Evolutionary conservation across 2,797 vertebrate genomes (phyloP).

Genomic region (Artibeus lituratus): DNA sequence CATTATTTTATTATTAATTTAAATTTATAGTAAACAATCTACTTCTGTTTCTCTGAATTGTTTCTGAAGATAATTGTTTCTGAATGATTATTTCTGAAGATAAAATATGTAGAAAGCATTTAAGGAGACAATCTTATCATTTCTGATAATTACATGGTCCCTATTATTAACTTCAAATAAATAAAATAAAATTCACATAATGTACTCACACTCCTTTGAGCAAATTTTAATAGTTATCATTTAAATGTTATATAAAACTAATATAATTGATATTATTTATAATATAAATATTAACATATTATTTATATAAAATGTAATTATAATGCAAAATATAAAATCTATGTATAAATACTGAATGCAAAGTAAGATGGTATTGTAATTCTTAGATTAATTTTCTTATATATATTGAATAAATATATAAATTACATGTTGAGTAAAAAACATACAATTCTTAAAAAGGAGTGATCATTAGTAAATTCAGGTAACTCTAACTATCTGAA

Average conservation of each 20-base stretch:
- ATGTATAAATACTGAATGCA: not conserved
- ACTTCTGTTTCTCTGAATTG: not conserved
- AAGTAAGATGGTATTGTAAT: not conserved
- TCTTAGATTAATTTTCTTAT: not conserved
- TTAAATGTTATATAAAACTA: not conserved
- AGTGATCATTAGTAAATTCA: not conserved
- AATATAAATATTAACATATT: not conserved
- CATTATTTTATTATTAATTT: slow-evolving; percentile 7
- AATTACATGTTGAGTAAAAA: not conserved
- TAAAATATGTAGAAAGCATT: not conserved
- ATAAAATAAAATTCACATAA: not conserved
- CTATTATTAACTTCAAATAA: not conserved
- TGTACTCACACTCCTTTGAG: not conserved
- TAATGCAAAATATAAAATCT: not conserved
- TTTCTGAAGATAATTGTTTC: no score
- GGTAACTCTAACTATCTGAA: not conserved
- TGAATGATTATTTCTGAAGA: not conserved
- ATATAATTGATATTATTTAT: not conserved
- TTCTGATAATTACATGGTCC: not conserved
- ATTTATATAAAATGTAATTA: not conserved
- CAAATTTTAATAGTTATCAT: not conserved
- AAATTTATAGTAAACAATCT: not conserved
- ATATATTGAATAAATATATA: not conserved
- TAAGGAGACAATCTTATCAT: not conserved
- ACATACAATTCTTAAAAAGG: not conserved